Evolutionary conservation across 2,113 vertebrate species (phyloP), one percentile per base, ranked within the genome.

Genomic region (Catharus minimus): DNA sequence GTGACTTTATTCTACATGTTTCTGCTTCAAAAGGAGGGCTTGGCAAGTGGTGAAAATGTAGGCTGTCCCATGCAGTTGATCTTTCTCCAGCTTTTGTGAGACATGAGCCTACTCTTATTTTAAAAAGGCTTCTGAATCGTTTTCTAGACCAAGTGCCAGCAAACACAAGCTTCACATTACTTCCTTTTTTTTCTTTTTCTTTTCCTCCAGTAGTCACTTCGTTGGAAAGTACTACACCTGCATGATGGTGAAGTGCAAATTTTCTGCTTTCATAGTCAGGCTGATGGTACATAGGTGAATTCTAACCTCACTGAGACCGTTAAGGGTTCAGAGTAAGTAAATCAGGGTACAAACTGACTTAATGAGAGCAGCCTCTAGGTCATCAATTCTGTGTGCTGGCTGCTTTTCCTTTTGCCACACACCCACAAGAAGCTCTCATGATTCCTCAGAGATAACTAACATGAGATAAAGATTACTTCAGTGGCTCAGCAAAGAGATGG

Each of bases 361-460:
- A 85, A 92, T 58, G 71, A 90, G 86, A 47, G 62, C 13, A 68
- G 69, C 66, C 2, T 3, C 52, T 52, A 50, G 62, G 43, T 82
- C 81, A 93, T 83, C 73, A 82, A 0, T 92, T 90, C 66, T 32
- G 27, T 23, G 57, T 0, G 0, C 7, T 38, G 30, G n/a, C 74
- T 82, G 92, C 33, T 62, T n/a, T 74, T 88, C 41, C 58, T 78
- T 49, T 39, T 94, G 33, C 62, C 80, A 13, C 3, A 5, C 20
- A 55, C 43, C 73, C 46, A 38, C 2, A 3, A 58, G 71, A 62
- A 90, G 58, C 55, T 32, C 27, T 58, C 3, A 3, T 41, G 36
- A 75, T 74, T 81, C 92, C 88, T 93, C 67, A 62, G 93, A 89
- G 92, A 85, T 66, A 66, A 52, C 57, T 92, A 78, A 50, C 50